phyloP scores from a whole-genome alignment of 2,797 vertebrate species.

The Capromys pilorides region DNA sequence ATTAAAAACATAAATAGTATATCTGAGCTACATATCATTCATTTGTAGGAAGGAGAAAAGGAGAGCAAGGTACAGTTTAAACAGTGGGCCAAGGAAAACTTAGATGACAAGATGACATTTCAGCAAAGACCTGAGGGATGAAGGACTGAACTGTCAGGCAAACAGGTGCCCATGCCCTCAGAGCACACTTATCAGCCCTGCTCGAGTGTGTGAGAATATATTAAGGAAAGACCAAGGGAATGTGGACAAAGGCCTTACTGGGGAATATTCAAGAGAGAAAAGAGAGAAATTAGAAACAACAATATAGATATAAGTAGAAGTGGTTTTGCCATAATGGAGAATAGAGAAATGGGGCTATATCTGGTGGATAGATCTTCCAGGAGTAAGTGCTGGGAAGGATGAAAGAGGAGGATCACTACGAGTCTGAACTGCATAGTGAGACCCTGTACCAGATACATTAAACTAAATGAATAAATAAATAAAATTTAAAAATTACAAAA shows the following conservation, averaged over 20 bases:
- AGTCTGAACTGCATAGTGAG: no score
- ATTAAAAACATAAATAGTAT: neutral
- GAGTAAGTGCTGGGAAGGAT: no score
- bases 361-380: no score
- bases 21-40: neutral
- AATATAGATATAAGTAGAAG: neutral
- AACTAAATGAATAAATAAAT: no score
- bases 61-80: neutral
- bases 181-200: neutral
- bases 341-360: neutral
- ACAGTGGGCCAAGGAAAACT: neutral
- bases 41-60: neutral
- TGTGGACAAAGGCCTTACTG: neutral
- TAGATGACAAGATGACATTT: conserved; percentile 28
- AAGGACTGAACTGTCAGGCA: neutral
- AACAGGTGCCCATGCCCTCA: neutral
- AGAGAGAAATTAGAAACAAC: neutral
- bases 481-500: no score
- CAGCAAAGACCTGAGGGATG: neutral
- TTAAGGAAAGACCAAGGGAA: neutral
- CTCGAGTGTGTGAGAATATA: neutral
- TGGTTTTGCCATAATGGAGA: neutral
- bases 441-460: no score
- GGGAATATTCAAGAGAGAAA: neutral
- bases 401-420: no score